Conservation (phyloP, 2,113 vertebrate species). For the Axis porcinus region DNA sequence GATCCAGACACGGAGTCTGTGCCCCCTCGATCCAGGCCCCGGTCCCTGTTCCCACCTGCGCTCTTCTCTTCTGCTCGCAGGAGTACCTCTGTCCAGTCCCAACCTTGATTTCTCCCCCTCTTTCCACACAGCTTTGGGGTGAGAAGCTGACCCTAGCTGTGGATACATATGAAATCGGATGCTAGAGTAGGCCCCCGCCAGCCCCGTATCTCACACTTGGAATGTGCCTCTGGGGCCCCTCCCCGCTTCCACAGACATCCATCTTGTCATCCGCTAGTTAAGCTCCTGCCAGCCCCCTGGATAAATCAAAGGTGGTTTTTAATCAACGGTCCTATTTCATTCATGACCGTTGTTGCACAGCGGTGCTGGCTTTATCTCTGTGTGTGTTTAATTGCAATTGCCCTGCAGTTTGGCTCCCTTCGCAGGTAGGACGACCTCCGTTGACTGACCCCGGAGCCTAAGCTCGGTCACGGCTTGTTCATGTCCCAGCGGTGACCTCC, state of each 20-base stretch:
- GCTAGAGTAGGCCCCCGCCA: rapidly evolving
- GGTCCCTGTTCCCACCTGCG: rapidly evolving
- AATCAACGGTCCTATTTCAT: rapidly evolving
- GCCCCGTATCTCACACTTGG: not conserved
- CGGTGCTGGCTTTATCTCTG: rapidly evolving
- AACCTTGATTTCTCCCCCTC: not conserved
- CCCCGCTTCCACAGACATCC: rapidly evolving
- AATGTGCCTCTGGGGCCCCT: not conserved
- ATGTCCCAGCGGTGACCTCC: rapidly evolving
- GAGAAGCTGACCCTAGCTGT: not conserved
- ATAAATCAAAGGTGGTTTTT: not conserved
- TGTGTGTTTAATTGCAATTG: rapidly evolving
- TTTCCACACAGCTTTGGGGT: not conserved
- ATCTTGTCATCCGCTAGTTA: rapidly evolving
- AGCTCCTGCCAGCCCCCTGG: not conserved
- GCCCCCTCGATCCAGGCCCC: rapidly evolving
- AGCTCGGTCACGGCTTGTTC: rapidly evolving
- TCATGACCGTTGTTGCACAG: rapidly evolving
- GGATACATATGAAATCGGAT: not conserved
- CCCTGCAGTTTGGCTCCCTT: not conserved
- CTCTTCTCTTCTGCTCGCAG: not conserved
- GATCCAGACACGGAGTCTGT: rapidly evolving
- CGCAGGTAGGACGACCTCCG: not conserved
- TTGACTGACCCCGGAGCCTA: rapidly evolving
- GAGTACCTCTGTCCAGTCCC: not conserved